These are phyloP conservation scores for Acronicta leporina DNA, from an alignment of 2,888 invertebrate species.

Conservation along the genomic window DNA sequence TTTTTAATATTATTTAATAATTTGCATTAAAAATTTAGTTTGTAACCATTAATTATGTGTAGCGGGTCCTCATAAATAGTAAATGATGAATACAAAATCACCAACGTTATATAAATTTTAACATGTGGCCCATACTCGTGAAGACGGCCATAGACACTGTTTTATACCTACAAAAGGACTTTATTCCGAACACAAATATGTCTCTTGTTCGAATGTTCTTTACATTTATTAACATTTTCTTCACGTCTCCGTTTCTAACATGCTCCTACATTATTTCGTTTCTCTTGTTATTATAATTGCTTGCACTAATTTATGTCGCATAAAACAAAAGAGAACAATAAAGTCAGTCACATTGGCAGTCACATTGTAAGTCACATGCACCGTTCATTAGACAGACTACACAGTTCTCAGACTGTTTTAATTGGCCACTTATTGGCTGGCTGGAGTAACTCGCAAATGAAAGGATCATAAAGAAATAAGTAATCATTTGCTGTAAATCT, in stretches of 20 bases:
- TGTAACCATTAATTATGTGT: too few relatives aligned
- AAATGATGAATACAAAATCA: conserved; percentile 8
- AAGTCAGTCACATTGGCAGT: conserved; percentile 65
- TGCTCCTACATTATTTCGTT: conserved; percentile 22
- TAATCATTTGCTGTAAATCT: conserved; percentile 11
- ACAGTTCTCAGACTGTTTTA: conserved; percentile 56
- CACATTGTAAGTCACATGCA: conserved; percentile 66
- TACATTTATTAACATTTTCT: conserved; percentile 20
- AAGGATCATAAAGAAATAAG: conserved; percentile 33
- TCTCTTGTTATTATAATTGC: conserved; percentile 49
- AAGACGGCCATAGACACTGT: conserved; percentile 4
- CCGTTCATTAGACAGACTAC: conserved; percentile 53
- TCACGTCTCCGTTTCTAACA: conserved; percentile 19
- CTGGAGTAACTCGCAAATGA: conserved; percentile 46
- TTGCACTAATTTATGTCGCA: conserved; percentile 48
- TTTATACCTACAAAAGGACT: conserved; percentile 24
- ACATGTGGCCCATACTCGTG: conserved; percentile 27
- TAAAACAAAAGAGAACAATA: conserved; percentile 41
- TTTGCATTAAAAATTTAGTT: too few relatives aligned
- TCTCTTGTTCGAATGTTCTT: conserved; percentile 28
- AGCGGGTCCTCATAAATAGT: too few relatives aligned
- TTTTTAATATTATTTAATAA: too few relatives aligned
- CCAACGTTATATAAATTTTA: conserved; percentile 18
- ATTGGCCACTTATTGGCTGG: conserved; percentile 56
- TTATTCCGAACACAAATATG: conserved; percentile 35